Evolutionary conservation across 1,140 invertebrate genomes (phyloP).

Genomic region (Bombus fervidus): DNA sequence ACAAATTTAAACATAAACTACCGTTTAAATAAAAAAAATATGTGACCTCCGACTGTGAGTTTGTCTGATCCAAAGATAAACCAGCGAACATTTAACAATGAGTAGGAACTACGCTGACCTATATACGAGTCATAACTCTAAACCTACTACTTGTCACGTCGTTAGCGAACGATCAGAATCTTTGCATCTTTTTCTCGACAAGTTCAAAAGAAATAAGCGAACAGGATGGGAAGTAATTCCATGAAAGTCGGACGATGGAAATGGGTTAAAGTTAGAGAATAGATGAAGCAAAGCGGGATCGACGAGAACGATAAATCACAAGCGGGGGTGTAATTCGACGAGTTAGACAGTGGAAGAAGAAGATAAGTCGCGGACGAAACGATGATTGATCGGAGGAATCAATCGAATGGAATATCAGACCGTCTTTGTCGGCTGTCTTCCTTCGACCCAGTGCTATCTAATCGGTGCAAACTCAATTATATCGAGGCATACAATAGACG

Average conservation of each 20-base stretch:
- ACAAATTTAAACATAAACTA: no score
- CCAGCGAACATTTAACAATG: background rate
- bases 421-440: no score
- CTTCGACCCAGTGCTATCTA: background rate
- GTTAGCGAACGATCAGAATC: background rate
- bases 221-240: background rate
- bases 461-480: constrained; percentile 14
- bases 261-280: background rate
- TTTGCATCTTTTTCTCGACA: background rate
- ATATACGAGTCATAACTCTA: background rate
- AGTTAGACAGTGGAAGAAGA: constrained; percentile 4
- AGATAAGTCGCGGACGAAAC: constrained; percentile 2
- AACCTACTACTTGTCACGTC: background rate
- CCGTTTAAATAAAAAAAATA: no score
- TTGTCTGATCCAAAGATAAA: no score
- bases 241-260: background rate
- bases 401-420: background rate
- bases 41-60: no score
- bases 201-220: background rate
- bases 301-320: background rate
- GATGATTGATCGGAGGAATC: constrained; percentile 16
- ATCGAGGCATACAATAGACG: no score
- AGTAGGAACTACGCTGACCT: no score
- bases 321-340: background rate
- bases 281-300: background rate